Percentiles rank a stretch among this genome's conserved stretches.
Conservation (phyloP, 2,113 vertebrate genomes). For the Phainopepla nitens region DNA sequence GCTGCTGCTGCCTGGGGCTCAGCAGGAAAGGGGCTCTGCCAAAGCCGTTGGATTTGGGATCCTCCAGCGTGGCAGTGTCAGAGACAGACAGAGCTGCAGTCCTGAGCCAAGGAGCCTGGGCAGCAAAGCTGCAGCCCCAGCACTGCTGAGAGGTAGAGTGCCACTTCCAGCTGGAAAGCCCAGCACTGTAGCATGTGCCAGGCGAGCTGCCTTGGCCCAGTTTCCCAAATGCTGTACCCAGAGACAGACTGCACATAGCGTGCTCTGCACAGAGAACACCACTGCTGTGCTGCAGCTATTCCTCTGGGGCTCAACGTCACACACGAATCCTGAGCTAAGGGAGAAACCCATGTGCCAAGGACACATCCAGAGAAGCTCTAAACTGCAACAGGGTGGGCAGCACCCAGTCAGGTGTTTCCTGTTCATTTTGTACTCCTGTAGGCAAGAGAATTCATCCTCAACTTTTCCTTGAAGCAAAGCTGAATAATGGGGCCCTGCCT, state of each 20-base stretch:
- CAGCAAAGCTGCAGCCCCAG: neutral
- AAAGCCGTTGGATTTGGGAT: neutral
- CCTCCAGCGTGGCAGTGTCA: neutral
- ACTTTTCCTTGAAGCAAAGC: neutral
- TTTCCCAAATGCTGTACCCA: neutral
- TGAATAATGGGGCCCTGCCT: neutral
- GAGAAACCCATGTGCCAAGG: neutral
- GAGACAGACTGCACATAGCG: neutral
- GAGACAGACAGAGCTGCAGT: neutral
- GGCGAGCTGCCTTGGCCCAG: neutral
- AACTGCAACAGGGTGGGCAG: neutral
- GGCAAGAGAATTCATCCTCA: neutral
- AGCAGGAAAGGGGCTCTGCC: neutral
- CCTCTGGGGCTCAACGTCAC: neutral
- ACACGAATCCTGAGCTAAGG: neutral
- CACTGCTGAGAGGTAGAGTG: too few relatives aligned
- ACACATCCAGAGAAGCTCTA: neutral
- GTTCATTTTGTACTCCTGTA: neutral
- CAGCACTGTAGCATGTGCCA: neutral
- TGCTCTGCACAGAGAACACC: neutral
- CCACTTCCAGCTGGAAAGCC: neutral
- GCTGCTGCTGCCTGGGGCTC: neutral
- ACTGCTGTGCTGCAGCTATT: neutral
- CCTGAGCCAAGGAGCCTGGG: neutral
- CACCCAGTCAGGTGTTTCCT: neutral